Base-by-base conservation (phyloP, 1,140 invertebrate genomes). In the Thaumatotibia leucotreta region DNA sequence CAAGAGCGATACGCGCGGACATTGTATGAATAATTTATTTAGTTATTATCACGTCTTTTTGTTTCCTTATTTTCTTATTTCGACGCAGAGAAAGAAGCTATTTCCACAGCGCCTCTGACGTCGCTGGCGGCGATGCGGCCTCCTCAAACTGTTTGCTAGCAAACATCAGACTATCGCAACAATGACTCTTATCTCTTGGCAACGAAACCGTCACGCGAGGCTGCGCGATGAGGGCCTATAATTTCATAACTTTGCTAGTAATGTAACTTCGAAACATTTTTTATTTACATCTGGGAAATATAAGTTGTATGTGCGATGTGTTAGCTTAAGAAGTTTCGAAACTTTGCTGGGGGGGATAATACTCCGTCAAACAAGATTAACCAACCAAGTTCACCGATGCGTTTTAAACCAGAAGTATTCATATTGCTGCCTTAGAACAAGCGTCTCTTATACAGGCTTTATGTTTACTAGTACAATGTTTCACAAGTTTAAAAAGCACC, bases 1-100 rank as follows among this genome's bases (percentile, higher is more conserved):
- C 74, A 70, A 64, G 32, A 54, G 64, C 68, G 67, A 75, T 75
- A 77, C 64, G 74, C 31, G 68, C 67, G 67, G 72, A 72, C 73
- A 74, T 70, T 66, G 66, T 66, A 77, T 82, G 81, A 83, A 83
- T 83, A 83, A 83, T 80, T 80, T 82, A 82, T 83, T 73, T 76
- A 50, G 74, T 82, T 83, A 75, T 83, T 83, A 83, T 79, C 70
- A 64, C 33, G 65, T 29, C 62, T 67, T 69, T 73, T 79, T 76
- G 70, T 80, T 77, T 66, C 64, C 45, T 72, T 75, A 69, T 72
- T 73, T 58, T 68, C 33, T 73, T 68, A 69, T 75, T 63, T 61
- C 33, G 62, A 62, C 23, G 50, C 27, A 50, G 62, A 64, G 68
- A 66, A 67, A 68, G 61, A 68, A 67, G 66, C 33, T 61, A 33